Base-by-base conservation (phyloP, 1,140 invertebrate species). In the Planococcus citri region DNA sequence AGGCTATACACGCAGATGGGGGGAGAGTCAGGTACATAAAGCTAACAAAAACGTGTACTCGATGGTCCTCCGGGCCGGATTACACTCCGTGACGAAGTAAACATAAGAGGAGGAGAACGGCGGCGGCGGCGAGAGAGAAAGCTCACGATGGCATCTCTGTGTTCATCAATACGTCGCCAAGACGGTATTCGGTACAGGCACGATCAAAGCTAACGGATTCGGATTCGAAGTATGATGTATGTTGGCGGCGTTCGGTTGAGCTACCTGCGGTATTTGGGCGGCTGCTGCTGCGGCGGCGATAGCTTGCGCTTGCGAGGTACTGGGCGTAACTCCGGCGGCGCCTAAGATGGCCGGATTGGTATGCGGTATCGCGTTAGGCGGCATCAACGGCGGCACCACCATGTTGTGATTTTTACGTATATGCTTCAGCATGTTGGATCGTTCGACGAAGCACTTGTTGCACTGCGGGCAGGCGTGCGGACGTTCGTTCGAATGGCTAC, bases 361-460 rank as follows among this genome's bases (percentile, higher is more conserved):
- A 69, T 41, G 37, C 68, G 33, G 29, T 25, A 64, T 33, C 17
- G 20, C 68, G 20, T 17, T 20, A n/a, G n/a, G n/a, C 38, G 68
- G 33, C 22, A 51, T 25, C 12, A 69, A n/a, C 27, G 51, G 33
- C 24, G 70, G 27, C 25, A 68, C 41, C n/a, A 68, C 14, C 20
- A 38, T 68, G 22, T 57, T 69, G 27, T 73, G 69, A 61, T 72
- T 68, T 68, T 79, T 80, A 71, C 78, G 78, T 74, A 81, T 78
- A 75, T 83, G 82, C 75, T 86, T 81, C 73, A 87, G 75, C 83
- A 88, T 83, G 75, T 87, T 88, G 51, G 85, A 86, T 73, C 87
- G 87, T 75, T 88, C 87, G 41, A 87, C 86, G 78, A 91, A 91
- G 4, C 86, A 87, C 78, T 90, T 89, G 71, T 85, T 85, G 75